Percentiles rank a stretch among this genome's conserved stretches.
Evolutionary conservation across 2,888 invertebrate species (phyloP).

Genomic region (Terebella lapidaria): DNA sequence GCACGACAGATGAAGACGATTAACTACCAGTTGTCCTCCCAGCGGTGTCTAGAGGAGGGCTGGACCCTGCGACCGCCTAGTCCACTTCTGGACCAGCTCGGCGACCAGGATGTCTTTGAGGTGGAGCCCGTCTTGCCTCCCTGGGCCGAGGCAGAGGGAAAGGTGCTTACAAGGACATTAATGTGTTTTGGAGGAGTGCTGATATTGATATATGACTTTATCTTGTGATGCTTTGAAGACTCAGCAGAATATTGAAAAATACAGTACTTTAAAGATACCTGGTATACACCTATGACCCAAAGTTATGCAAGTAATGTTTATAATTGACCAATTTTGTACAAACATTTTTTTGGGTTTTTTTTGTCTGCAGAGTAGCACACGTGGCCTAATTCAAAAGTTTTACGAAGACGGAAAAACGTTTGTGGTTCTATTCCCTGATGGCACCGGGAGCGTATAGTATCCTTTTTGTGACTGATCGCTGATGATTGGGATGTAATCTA

Average conservation of each 20-base stretch:
- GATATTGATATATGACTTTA: no score
- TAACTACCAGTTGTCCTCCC: slow-evolving; percentile 51
- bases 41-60: slow-evolving; percentile 50
- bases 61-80: slow-evolving; percentile 49
- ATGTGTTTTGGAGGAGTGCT: no score
- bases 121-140: slow-evolving; percentile 29
- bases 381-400: slow-evolving; percentile 38
- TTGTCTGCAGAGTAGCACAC: slow-evolving; percentile 12
- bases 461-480: slow-evolving; percentile 31
- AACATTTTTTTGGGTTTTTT: no score
- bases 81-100: slow-evolving; percentile 26
- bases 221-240: no score
- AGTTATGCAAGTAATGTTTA: no score
- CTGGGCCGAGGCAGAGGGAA: slow-evolving; percentile 14
- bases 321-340: no score
- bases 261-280: no score
- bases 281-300: no score
- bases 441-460: slow-evolving; percentile 51
- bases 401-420: slow-evolving; percentile 43
- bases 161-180: no score
- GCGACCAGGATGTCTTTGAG: slow-evolving; percentile 33
- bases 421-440: slow-evolving; percentile 49
- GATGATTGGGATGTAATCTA: no score
- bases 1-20: slow-evolving; percentile 52
- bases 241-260: no score